Evolutionary conservation across 2,113 vertebrate genomes (phyloP), one percentile per base, ranked within the genome.

Genomic region (Lepus timidus): DNA sequence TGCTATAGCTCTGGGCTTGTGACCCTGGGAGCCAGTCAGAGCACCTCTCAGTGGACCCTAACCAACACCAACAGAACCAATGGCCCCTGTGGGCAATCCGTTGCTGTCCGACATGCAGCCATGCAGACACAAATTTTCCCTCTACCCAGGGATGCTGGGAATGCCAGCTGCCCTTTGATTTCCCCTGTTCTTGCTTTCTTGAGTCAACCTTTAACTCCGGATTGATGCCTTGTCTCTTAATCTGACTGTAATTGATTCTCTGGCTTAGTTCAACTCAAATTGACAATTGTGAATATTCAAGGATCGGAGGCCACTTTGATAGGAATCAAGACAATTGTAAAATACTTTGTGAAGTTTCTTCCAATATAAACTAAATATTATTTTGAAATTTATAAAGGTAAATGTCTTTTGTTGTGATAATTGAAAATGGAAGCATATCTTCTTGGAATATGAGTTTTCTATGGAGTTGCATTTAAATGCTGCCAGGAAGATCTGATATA

Each of bases 401-500:
- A 58, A 27, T 33, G 6, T 19, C 27, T 78, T 65, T 70, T 20
- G 16, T 49, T 27, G 8, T 29, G 61, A 73, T 67, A 39, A 67
- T 93, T 71, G 39, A 84, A 36, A 82, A 67, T 17, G 12, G 33
- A 85, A 87, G 83, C 70, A 44, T 36, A 44, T 85, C 91, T 94
- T 89, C 68, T 85, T 71, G 74, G 36, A n/a, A 52, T 64, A 82
- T 27, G 64, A 74, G 19, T 61, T 90, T 61, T 79, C 49, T 82
- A 61, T 52, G 51, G 68, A n/a, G 51, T 44, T 91, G 64, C 58
- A 4, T 29, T 83, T 29, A 39, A 64, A 14, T 25, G 33, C 39
- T 90, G 65, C 44, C 19, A 51, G 51, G 62, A 65, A 86, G 75
- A 23, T 6, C 5, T 49, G 67, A 74, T 9, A 73, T 6, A 51